Evolutionary conservation across 2,797 vertebrate species (phyloP).

Genomic region (Halcyon leucocephala): DNA sequence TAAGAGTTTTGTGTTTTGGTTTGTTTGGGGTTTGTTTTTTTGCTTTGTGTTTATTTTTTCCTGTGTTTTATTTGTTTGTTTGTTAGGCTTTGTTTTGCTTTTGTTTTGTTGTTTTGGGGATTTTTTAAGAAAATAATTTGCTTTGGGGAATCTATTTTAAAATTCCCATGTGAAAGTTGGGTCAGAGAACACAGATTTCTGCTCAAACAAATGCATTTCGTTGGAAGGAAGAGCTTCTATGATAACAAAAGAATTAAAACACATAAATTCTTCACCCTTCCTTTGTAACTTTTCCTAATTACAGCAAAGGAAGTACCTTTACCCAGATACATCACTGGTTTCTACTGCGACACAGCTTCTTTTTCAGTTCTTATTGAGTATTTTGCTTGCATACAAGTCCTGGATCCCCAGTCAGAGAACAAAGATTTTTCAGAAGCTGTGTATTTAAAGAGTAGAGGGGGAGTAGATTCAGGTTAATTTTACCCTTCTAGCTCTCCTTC

Average conservation of each 20-base stretch:
- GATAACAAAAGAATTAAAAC: background rate
- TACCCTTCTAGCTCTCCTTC: background rate
- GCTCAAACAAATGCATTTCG: background rate
- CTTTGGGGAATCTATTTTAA: background rate
- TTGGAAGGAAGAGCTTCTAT: background rate
- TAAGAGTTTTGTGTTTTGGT: background rate
- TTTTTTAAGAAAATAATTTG: background rate
- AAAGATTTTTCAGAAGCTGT: background rate
- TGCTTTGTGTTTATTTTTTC: background rate
- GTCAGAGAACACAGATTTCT: background rate
- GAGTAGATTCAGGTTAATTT: conserved; percentile 2
- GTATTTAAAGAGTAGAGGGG: background rate
- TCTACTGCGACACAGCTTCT: background rate
- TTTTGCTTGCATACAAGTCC: background rate
- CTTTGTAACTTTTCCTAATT: background rate
- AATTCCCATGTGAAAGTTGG: background rate
- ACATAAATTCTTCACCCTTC: background rate
- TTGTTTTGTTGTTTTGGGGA: background rate
- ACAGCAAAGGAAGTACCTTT: background rate
- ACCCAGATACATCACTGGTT: background rate
- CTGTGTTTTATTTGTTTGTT: background rate
- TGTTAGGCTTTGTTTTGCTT: background rate
- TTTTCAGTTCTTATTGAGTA: background rate
- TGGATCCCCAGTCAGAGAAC: background rate
- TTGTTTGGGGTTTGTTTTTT: background rate